These are phyloP conservation scores for Anhinga anhinga DNA, from an alignment of 2,113 vertebrate genomes.

Conservation along the genomic window DNA sequence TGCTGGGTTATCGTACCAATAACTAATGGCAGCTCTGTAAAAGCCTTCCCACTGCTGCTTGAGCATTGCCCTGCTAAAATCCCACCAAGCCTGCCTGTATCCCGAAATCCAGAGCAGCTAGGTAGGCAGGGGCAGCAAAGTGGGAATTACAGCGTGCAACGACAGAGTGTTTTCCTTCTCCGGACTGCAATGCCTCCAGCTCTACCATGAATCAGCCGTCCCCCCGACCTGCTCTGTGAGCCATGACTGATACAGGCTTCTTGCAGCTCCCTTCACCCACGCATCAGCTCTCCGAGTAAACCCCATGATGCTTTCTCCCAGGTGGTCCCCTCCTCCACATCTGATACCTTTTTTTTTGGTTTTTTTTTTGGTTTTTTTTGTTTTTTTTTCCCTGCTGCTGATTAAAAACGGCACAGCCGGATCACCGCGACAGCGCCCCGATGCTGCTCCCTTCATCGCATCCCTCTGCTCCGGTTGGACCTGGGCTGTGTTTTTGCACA, in stretches of 20 bases:
- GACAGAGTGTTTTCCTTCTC: background rate
- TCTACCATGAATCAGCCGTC: background rate
- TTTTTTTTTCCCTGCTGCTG: background rate
- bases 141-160: rapidly evolving
- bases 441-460: background rate
- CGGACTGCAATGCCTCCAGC: background rate
- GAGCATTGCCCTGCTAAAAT: background rate
- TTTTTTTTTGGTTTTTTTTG: too few relatives aligned
- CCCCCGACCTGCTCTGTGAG: background rate
- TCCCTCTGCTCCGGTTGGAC: background rate
- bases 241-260: background rate
- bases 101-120: background rate
- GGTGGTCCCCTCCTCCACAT: background rate
- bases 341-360: background rate
- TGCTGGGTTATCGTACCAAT: background rate
- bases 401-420: background rate
- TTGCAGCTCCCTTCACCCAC: background rate
- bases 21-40: rapidly evolving
- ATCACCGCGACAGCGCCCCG: rapidly evolving
- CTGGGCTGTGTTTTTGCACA: rapidly evolving
- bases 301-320: background rate
- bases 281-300: background rate
- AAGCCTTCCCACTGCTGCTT: background rate
- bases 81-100: background rate
- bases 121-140: background rate